phyloP scores from a whole-genome alignment of 2,797 vertebrate species.

The Chaenodraco wilsoni region DNA sequence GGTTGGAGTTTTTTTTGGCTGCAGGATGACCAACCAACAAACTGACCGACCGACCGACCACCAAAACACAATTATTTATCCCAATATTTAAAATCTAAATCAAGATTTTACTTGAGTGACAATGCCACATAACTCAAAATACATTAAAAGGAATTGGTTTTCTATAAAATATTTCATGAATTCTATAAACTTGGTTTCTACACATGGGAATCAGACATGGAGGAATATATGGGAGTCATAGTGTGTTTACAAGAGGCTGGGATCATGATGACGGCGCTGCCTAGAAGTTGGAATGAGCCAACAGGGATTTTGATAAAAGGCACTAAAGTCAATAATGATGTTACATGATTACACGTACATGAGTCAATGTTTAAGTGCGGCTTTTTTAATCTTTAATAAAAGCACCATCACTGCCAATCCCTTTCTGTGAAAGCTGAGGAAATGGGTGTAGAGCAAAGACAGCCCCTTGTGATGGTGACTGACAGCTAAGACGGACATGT shows the following conservation, averaged over 20 bases:
- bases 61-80: no score
- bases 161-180: no score
- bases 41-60: no score
- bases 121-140: no score
- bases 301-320: slow-evolving; percentile 22
- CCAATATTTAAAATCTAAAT: no score
- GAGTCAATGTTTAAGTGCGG: slow-evolving; percentile 26
- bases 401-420: neutral
- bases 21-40: no score
- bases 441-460: slow-evolving; percentile 50
- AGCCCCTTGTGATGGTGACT: slow-evolving; percentile 20
- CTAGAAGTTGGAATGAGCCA: slow-evolving; percentile 23
- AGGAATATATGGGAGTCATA: neutral
- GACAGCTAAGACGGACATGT: slow-evolving; percentile 44
- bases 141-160: no score
- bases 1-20: no score
- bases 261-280: neutral
- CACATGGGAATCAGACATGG: neutral
- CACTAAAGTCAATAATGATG: slow-evolving; percentile 28
- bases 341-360: slow-evolving; percentile 11
- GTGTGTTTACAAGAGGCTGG: neutral
- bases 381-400: neutral
- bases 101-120: no score
- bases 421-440: slow-evolving; percentile 34
- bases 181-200: no score